phyloP scores from a whole-genome alignment of 37 sponge, comb jelly and placozoan genomes.

The Spongilla lacustris region DNA sequence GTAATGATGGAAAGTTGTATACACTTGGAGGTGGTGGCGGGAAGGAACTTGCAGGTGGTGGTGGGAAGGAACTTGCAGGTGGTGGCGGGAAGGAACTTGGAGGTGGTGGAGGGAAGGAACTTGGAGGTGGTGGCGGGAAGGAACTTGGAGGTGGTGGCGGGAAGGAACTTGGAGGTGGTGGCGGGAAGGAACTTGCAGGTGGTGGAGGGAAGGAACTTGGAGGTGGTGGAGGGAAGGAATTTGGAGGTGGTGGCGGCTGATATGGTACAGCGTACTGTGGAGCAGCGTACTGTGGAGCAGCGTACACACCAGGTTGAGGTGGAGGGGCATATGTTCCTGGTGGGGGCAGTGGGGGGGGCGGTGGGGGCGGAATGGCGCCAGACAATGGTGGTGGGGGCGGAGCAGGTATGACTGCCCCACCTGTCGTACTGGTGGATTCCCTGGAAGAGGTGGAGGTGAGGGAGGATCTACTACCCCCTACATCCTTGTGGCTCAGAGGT shows the following conservation, averaged over 20 bases:
- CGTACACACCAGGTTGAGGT: background rate
- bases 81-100: background rate
- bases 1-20: background rate
- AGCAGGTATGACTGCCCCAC: background rate
- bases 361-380: background rate
- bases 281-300: conserved; percentile 23
- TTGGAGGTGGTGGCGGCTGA: conserved; percentile 17
- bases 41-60: background rate
- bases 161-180: conserved; percentile 1
- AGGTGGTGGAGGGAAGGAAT: conserved; percentile 2
- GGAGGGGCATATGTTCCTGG: background rate
- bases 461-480: conserved; percentile 14
- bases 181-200: background rate
- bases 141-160: background rate
- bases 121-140: background rate
- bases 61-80: background rate
- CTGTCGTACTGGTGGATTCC: background rate
- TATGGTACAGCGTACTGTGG: background rate
- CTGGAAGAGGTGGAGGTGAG: conserved; percentile 30
- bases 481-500: background rate
- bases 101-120: background rate
- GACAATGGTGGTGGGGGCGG: conserved; percentile 22
- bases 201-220: background rate
- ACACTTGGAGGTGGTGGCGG: background rate
- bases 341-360: conserved; percentile 3